Base-by-base conservation (phyloP, 64 coral and sea anemone species). In the Catalaphyllia jardinei region DNA sequence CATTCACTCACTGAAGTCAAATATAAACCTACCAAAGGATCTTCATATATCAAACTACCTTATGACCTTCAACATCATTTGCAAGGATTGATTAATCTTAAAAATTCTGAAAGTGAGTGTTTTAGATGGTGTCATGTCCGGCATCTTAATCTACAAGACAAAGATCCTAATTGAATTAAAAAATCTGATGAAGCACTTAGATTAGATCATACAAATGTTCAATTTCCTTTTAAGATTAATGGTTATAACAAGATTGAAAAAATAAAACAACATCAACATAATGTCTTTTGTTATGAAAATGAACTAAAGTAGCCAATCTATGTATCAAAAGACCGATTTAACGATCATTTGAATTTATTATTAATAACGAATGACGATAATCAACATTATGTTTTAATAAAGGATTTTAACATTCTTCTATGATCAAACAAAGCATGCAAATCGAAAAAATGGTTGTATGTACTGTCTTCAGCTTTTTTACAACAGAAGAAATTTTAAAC, bases 101-200 rank as follows among this genome's bases (percentile, higher is more conserved):
- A 20, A 64, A 4, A 64, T 64, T 18, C 14, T 18, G 22, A 64
- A 0, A 64, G 52, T 17, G 33, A 42, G 19, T 39, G 52, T 27
- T 13, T 75, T 27, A 75, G 73, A 75, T 78, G 76, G 76, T 78
- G 76, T 78, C 76, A 78, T 49, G 10, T 78, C 5, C 52, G 76
- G 4, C 42, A 78, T 24, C 15, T 78, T 13, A 50, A 78, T 16
- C 31, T 1, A 33, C 33, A 35, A 35, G 33, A 35, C 33, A 35
- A 35, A 35, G 33, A 35, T 35, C 33, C 33, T 35, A 35, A 35
- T 35, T 3, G 33, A 35, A 35, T 35, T 35, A 35, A 35, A 3
- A 35, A 35, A 35, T 35, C 33, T 16, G 76, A 78, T 42, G 15
- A 52, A 16, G 33, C 11, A 35, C n/a, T 13, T 1, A 15, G 4